Evolutionary conservation across 30 jellyfish, hydroid and myxozoan species (phyloP).

Genomic region (Aurelia sp.): DNA sequence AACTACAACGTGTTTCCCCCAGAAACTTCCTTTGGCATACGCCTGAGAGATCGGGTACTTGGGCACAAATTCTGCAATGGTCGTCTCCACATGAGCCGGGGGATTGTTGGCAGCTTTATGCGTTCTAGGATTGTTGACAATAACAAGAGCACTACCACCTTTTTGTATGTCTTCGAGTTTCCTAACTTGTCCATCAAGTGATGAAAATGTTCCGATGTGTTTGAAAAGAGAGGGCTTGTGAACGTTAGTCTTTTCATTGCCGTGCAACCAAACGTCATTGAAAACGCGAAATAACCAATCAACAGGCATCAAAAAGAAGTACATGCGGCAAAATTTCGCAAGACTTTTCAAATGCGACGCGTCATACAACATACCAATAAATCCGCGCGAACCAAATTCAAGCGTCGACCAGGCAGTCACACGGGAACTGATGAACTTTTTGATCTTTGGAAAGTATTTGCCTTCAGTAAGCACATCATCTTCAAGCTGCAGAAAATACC

Average conservation of each 20-base stretch:
- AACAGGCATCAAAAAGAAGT: constrained; percentile 96
- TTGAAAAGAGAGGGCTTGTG: constrained; percentile 79
- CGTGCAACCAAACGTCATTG: constrained; percentile 86
- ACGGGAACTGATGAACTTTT: constrained; percentile 60
- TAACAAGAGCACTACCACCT: constrained; percentile 8
- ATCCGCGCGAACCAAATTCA: constrained; percentile 97
- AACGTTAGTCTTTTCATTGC: constrained; percentile 70
- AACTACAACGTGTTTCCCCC: constrained; percentile 74
- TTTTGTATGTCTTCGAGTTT: constrained; percentile 77
- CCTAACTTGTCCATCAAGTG: constrained; percentile 92
- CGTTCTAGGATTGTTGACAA: constrained; percentile 79
- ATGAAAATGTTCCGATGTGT: constrained; percentile 90
- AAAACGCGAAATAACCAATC: constrained; percentile 94
- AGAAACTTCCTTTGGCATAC: constrained; percentile 69
- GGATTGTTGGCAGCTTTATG: too few relatives aligned
- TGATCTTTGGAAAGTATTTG: constrained; percentile 62
- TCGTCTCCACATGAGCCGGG: constrained; percentile 31
- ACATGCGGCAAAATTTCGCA: constrained; percentile 75
- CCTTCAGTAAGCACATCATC: constrained; percentile 90
- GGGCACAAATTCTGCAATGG: constrained; percentile 65
- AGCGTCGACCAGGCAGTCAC: constrained; percentile 83
- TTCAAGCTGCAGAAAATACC: constrained; percentile 89
- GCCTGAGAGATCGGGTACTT: constrained; percentile 66
- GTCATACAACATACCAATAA: constrained; percentile 94
- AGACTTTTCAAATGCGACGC: constrained; percentile 65